Base-by-base conservation (phyloP, 2,113 vertebrate species). In the Addax nasomaculatus region DNA sequence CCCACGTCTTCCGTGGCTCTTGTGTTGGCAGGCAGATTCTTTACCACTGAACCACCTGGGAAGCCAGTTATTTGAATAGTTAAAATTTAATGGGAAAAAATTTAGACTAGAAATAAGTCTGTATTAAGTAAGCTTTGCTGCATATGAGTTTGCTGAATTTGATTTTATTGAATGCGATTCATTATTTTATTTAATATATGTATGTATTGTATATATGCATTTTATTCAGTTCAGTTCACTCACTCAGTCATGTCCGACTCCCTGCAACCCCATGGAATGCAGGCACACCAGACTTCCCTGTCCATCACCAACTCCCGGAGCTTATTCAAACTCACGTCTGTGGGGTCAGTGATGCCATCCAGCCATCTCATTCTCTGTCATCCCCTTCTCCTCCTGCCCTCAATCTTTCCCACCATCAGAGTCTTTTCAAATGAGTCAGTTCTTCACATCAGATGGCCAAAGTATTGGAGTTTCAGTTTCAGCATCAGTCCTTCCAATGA, bases 61-160 rank as follows among this genome's bases (percentile, higher is more conserved):
- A 76, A 76, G 36, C 39, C 70, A 76, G 36, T 43, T 76, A 76
- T 43, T 93, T 80, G 47, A 89, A 47, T 92, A 47, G 47, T 96
- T 93, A 64, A n/a, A 91, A 15, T 88, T 84, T 73, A 97, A 58
- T 88, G 23, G 79, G 36, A 43, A 92, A 92, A 92, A 5, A 53
- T 51, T 92, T 27, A 94, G 23, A 30, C 23, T 5, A 84, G 64
- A 80, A 94, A 60, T 76, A 45, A 70, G 16, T 93, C 49, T 96
- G 2, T 80, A 19, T 89, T 94, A 58, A 97, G 76, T 94, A 58
- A 97, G 76, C 25, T 96, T 88, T 62, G 29, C 19, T 90, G 89
- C 70, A 8, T 79, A 29, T 86, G 29, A 73, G 12, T 90, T 95
- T 84, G 60, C 47, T 87, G 64, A 86, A 80, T 87, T 97, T 93